These are phyloP conservation scores for Sarcophaga variegata DNA, from an alignment of 2,888 invertebrate genomes.

Conservation along the genomic window DNA sequence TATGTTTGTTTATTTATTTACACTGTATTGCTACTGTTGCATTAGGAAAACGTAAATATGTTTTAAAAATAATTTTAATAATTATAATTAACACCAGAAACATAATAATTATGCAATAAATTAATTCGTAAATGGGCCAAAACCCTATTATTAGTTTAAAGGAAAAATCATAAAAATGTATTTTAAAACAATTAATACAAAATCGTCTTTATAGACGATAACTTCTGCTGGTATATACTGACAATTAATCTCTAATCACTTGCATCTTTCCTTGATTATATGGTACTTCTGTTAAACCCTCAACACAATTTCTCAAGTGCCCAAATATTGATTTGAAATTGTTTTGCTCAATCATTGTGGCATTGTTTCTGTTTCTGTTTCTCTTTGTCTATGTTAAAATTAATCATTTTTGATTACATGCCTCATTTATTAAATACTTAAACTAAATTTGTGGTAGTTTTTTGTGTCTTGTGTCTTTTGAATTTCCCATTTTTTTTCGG, in stretches of 20 bases:
- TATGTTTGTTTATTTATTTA: not conserved
- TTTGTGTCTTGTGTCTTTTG: not conserved
- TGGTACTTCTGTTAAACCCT: too few species aligned
- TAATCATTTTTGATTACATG: not conserved
- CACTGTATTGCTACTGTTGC: not conserved
- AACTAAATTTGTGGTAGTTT: constrained; percentile 7
- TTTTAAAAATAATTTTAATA: constrained; percentile 6
- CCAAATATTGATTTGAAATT: constrained; percentile 15
- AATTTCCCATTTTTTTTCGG: not conserved
- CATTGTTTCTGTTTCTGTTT: not conserved
- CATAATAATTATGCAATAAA: not conserved
- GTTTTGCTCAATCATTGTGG: not conserved
- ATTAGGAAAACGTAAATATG: not conserved
- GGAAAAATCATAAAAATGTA: too few species aligned
- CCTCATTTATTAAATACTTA: constrained; percentile 2
- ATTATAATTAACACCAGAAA: not conserved
- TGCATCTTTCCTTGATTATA: too few species aligned
- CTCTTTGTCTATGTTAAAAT: not conserved
- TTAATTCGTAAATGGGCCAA: not conserved
- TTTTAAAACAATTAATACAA: too few species aligned
- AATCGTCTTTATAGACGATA: too few species aligned
- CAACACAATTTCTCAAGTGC: not conserved
- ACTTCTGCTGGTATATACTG: too few species aligned
- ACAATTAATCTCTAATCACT: too few species aligned
- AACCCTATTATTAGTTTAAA: too few species aligned